Evolutionary conservation across 2,888 invertebrate species (phyloP).

Genomic region (Aporophyla lueneburgensis): DNA sequence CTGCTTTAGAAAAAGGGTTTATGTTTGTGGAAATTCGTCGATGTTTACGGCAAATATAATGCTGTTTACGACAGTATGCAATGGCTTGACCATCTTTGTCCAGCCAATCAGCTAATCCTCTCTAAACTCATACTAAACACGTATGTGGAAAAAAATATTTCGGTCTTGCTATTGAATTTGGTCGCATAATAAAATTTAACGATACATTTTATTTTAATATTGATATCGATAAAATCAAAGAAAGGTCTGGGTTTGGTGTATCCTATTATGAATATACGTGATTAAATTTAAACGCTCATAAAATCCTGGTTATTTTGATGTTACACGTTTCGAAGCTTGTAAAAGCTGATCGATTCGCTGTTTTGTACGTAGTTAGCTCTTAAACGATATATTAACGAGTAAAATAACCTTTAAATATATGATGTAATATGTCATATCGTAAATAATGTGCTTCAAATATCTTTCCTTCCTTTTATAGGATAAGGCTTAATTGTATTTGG

Average conservation of each 20-base stretch:
- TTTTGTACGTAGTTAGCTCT: conserved; percentile 65
- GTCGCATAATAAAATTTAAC: conserved; percentile 80
- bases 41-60: conserved; percentile 47
- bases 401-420: conserved; percentile 64
- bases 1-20: conserved; percentile 8
- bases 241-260: conserved; percentile 68
- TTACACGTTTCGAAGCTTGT: conserved; percentile 69
- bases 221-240: conserved; percentile 80
- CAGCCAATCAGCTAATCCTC: conserved; percentile 79
- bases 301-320: conserved; percentile 69
- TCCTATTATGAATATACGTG: conserved; percentile 74
- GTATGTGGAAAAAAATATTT: conserved; percentile 67
- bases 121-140: conserved; percentile 75
- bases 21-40: background rate
- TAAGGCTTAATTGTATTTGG: background rate
- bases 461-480: background rate
- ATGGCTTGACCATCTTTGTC: conserved; percentile 75
- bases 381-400: conserved; percentile 65
- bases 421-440: conserved; percentile 57
- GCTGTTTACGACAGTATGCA: conserved; percentile 62
- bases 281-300: conserved; percentile 79
- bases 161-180: conserved; percentile 69
- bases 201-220: conserved; percentile 80
- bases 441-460: conserved; percentile 35
- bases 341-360: conserved; percentile 70